Percentiles rank a stretch among this genome's conserved stretches.
Conservation (phyloP, 2,113 vertebrate genomes). For the Anser brachyrhynchus region DNA sequence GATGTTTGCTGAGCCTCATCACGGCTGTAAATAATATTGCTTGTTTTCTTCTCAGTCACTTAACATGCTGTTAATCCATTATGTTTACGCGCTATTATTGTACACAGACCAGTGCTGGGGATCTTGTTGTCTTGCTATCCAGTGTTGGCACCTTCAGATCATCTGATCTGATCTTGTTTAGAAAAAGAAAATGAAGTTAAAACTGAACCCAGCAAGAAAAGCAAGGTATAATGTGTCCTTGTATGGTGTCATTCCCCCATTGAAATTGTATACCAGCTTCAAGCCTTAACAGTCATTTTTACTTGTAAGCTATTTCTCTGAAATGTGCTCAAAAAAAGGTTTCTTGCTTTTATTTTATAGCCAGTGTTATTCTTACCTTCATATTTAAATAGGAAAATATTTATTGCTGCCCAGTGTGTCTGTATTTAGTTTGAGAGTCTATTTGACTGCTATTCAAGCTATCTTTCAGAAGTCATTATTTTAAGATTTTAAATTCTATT, state of each 20-base stretch:
- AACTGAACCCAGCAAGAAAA: background rate
- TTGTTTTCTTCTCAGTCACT: background rate
- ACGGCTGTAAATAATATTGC: background rate
- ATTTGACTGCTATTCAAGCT: background rate
- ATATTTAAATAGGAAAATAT: background rate
- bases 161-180: background rate
- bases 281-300: background rate
- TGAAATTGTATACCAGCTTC: background rate
- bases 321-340: background rate
- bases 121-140: background rate
- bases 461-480: background rate
- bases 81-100: background rate
- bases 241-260: background rate
- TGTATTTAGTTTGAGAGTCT: background rate
- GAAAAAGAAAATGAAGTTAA: background rate
- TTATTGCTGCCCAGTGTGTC: background rate
- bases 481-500: background rate
- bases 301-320: background rate
- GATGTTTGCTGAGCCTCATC: constrained; percentile 1
- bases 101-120: background rate
- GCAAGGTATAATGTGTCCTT: background rate
- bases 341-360: background rate
- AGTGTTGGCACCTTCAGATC: background rate
- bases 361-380: background rate
- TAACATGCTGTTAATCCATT: background rate